Percentiles rank a stretch among this genome's conserved stretches.
These are phyloP conservation scores for Neuroscelio doddi DNA, from an alignment of 2,888 invertebrate species.

Conservation along the genomic window DNA sequence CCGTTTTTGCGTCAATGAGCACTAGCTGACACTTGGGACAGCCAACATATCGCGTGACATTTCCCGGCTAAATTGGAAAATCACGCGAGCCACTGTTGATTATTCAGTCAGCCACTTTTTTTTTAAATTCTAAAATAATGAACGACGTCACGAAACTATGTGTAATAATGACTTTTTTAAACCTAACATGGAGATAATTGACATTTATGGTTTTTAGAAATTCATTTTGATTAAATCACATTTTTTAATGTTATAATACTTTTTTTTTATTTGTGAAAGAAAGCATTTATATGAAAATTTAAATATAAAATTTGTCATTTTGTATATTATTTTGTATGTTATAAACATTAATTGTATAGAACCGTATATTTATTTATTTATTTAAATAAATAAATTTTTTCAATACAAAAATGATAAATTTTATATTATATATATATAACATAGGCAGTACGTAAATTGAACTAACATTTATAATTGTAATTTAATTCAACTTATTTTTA, in stretches of 20 bases:
- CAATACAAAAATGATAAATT: too few species aligned
- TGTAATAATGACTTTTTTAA: conserved; percentile 35
- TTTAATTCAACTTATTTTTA: too few species aligned
- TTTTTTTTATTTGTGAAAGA: too few species aligned
- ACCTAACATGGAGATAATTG: conserved; percentile 31
- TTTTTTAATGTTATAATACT: too few species aligned
- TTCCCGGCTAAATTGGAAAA: conserved; percentile 31
- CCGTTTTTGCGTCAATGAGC: conserved; percentile 11
- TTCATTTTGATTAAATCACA: background rate
- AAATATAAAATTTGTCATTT: too few species aligned
- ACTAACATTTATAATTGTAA: too few species aligned
- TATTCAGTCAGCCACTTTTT: conserved; percentile 15
- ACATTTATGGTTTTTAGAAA: conserved; percentile 9
- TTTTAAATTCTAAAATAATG: conserved; percentile 5
- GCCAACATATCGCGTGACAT: conserved; percentile 26
- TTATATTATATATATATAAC: too few species aligned
- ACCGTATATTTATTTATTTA: too few species aligned
- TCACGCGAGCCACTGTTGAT: conserved; percentile 23
- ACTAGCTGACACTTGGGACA: conserved; percentile 6
- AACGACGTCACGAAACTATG: conserved; percentile 19
- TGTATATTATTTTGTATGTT: too few species aligned
- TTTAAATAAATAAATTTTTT: too few species aligned
- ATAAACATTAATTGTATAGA: too few species aligned
- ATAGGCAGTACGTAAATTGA: too few species aligned
- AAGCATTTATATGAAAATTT: background rate